These are phyloP conservation scores for Dryobota labecula DNA, from an alignment of 2,888 invertebrate species.

Conservation along the genomic window DNA sequence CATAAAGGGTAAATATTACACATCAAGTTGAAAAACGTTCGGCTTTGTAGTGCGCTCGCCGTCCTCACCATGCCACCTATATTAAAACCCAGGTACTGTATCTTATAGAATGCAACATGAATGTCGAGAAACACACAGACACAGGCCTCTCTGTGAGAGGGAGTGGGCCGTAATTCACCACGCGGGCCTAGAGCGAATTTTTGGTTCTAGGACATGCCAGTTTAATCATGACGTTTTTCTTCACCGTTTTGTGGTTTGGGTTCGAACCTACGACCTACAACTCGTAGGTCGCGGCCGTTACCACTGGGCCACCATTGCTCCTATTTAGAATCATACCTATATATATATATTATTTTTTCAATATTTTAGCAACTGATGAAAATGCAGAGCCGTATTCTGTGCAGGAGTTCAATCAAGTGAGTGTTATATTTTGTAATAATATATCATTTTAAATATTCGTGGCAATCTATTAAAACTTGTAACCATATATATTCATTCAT, in stretches of 20 bases:
- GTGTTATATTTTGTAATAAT: constrained; percentile 39
- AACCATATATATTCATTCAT: constrained; percentile 9
- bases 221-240: too few relatives aligned
- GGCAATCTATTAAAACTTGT: neutral
- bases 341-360: constrained; percentile 11
- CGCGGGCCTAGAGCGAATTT: too few relatives aligned
- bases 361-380: constrained; percentile 70
- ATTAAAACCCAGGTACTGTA: neutral
- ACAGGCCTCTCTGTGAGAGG: too few relatives aligned
- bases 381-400: constrained; percentile 71
- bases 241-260: too few relatives aligned
- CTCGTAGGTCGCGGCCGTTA: too few relatives aligned
- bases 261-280: too few relatives aligned
- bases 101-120: constrained; percentile 7
- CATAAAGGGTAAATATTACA: neutral
- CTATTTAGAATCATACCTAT: neutral
- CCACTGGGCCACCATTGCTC: too few relatives aligned
- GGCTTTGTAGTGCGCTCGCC: neutral
- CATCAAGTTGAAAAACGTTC: neutral
- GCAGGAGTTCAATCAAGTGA: constrained; percentile 81
- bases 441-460: neutral
- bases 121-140: neutral
- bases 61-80: neutral
- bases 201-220: too few relatives aligned
- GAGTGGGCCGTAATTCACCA: too few relatives aligned